phyloP scores from a whole-genome alignment of 2,797 vertebrate genomes.

The Hyperoplus lanceolatus region DNA sequence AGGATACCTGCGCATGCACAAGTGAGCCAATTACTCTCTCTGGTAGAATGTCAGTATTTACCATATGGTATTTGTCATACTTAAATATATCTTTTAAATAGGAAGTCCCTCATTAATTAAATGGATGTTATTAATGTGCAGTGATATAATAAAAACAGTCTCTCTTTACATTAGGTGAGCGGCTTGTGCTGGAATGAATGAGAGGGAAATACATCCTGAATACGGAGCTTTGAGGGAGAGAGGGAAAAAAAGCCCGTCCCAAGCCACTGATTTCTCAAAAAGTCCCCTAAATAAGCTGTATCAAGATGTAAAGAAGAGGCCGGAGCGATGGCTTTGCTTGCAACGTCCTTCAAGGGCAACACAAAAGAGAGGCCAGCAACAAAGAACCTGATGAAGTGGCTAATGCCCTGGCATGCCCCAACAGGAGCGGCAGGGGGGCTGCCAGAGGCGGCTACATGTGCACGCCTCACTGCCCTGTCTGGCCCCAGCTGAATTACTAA shows the following conservation, averaged over 20 bases:
- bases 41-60: conserved; percentile 22
- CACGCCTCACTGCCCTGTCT: conserved; percentile 78
- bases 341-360: conserved; percentile 81
- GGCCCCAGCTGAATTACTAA: conserved; percentile 70
- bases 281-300: conserved; percentile 75
- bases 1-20: conserved; percentile 25
- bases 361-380: conserved; percentile 82
- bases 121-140: conserved; percentile 23
- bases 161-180: conserved; percentile 38
- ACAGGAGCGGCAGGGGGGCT: conserved; percentile 79
- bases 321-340: conserved; percentile 61
- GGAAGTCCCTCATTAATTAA: conserved; percentile 23
- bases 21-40: conserved; percentile 14
- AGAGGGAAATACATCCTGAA: conserved; percentile 36
- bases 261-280: conserved; percentile 71
- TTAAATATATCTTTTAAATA: conserved; percentile 18
- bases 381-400: conserved; percentile 87
- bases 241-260: conserved; percentile 20
- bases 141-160: conserved; percentile 43
- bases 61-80: not conserved
- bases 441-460: conserved; percentile 72
- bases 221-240: conserved; percentile 1
- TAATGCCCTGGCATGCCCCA: conserved; percentile 85
- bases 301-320: conserved; percentile 71
- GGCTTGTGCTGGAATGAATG: conserved; percentile 30